Conservation (phyloP, 2,888 invertebrate genomes). For the Lysandra bellargus region DNA sequence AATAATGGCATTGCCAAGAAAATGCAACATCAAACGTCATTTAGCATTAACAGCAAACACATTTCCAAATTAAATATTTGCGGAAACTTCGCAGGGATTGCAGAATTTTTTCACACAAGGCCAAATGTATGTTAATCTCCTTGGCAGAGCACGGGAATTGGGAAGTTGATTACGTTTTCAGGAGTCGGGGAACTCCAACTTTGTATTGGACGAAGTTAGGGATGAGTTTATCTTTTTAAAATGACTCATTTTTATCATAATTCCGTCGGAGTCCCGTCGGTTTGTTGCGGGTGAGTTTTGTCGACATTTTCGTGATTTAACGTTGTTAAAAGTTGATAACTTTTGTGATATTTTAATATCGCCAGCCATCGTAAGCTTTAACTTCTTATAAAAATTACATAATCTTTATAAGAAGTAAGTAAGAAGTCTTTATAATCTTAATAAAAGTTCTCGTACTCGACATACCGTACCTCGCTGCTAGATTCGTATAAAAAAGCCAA, state of each 20-base stretch:
- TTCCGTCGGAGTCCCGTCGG: background rate
- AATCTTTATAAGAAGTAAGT: no score
- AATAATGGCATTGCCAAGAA: no score
- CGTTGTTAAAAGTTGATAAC: constrained; percentile 1
- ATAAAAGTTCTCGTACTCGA: no score
- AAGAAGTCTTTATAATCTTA: no score
- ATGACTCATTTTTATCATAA: constrained; percentile 18
- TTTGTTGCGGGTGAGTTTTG: background rate
- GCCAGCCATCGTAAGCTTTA: background rate
- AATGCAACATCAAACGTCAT: background rate
- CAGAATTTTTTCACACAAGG: constrained; percentile 1
- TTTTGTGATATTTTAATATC: background rate
- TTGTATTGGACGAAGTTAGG: constrained; percentile 21
- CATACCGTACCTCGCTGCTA: no score
- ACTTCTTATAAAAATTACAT: background rate
- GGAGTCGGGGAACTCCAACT: constrained; percentile 5
- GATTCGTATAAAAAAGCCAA: no score
- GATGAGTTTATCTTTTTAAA: constrained; percentile 28
- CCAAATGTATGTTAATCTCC: constrained; percentile 31
- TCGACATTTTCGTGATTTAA: background rate
- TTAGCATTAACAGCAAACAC: background rate
- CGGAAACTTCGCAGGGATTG: background rate
- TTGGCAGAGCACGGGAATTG: constrained; percentile 14
- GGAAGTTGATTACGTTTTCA: constrained; percentile 30
- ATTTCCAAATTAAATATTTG: constrained; percentile 5